A percentile compares a stretch with the other conserved stretches of the same genome.
These are phyloP conservation scores for Strongylocentrotus purpuratus DNA, from an alignment of 35 echinoderm and acorn worm species.

Conservation along the genomic window DNA sequence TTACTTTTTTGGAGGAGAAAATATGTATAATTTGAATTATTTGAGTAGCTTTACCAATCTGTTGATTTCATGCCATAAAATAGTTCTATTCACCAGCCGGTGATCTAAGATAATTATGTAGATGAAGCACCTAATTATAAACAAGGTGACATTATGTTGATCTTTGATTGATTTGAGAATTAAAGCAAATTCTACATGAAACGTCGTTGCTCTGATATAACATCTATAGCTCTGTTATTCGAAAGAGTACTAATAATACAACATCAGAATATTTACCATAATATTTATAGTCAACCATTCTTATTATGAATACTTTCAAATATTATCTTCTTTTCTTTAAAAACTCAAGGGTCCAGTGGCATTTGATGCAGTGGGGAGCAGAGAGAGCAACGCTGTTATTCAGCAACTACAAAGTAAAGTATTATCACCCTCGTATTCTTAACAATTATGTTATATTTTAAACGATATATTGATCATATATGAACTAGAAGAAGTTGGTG, in stretches of 20 bases:
- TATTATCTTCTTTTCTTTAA: constrained; percentile 21
- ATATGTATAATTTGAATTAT: not conserved
- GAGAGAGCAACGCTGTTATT: constrained; percentile 64
- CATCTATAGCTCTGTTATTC: not conserved
- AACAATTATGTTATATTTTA: too few relatives aligned
- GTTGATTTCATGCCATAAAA: not conserved
- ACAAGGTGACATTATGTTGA: too few relatives aligned
- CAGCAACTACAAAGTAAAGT: constrained; percentile 73
- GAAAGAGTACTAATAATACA: not conserved
- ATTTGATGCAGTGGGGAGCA: constrained; percentile 54
- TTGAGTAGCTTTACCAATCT: not conserved
- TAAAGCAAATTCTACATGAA: too few relatives aligned
- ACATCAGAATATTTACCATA: not conserved
- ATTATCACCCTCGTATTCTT: too few relatives aligned
- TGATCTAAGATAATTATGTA: too few relatives aligned
- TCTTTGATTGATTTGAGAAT: too few relatives aligned
- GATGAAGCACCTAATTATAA: too few relatives aligned
- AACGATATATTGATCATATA: too few relatives aligned
- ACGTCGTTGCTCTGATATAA: too few relatives aligned
- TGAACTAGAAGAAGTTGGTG: too few relatives aligned
- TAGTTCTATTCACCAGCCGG: not conserved
- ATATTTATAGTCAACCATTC: too few relatives aligned
- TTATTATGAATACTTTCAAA: too few relatives aligned
- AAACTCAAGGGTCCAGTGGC: constrained; percentile 60
- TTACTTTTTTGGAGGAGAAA: not conserved